Conservation (phyloP, 2,888 invertebrate species). For the Drosophila parthenogenetica region DNA sequence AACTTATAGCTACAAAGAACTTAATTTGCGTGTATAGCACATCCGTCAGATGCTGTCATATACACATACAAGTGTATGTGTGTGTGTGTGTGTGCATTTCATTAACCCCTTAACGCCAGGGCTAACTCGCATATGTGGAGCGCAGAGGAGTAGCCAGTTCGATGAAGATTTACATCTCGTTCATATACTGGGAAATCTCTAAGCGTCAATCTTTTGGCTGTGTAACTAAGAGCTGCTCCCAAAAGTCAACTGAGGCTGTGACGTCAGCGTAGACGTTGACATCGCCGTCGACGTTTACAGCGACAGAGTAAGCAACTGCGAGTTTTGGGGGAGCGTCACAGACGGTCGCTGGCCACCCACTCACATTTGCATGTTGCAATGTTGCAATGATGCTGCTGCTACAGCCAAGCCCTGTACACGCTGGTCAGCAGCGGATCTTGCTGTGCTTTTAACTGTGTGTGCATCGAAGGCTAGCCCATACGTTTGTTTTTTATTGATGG, state of each 20-base stretch:
- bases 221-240: slow-evolving; percentile 50
- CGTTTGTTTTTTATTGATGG: slow-evolving; percentile 72
- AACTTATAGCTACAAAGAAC: background rate
- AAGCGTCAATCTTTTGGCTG: slow-evolving; percentile 41
- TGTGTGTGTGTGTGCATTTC: slow-evolving; percentile 16
- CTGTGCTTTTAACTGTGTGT: background rate
- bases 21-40: background rate
- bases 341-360: slow-evolving; percentile 67
- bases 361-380: slow-evolving; percentile 76
- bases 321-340: slow-evolving; percentile 60
- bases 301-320: background rate
- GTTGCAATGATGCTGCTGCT: slow-evolving; percentile 25
- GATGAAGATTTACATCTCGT: slow-evolving; percentile 48
- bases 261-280: background rate
- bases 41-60: slow-evolving; percentile 18
- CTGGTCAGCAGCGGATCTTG: slow-evolving; percentile 49
- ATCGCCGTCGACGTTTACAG: background rate
- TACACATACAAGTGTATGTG: background rate
- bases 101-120: slow-evolving; percentile 44
- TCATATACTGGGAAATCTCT: slow-evolving; percentile 51
- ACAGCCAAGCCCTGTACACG: slow-evolving; percentile 55
- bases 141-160: slow-evolving; percentile 45
- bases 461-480: slow-evolving; percentile 55
- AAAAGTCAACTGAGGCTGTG: slow-evolving; percentile 14
- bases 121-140: slow-evolving; percentile 10